These are phyloP conservation scores for Harmothoe impar DNA, from an alignment of 2,888 invertebrate genomes.

Conservation along the genomic window DNA sequence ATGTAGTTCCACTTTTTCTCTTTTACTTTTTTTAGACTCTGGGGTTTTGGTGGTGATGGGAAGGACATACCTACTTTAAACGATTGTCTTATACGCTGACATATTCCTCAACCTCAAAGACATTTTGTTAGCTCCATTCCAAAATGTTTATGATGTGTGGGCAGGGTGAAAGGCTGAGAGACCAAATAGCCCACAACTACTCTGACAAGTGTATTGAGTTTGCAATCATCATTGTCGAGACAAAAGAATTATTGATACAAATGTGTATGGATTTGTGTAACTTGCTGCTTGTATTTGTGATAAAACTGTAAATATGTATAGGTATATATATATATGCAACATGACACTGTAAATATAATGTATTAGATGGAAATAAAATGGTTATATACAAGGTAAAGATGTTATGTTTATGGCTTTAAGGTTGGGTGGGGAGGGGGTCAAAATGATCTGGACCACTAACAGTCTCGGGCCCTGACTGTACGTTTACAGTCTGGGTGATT, in stretches of 20 bases:
- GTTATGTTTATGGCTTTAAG: too few species aligned
- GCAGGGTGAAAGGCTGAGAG: too few species aligned
- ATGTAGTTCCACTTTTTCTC: neutral
- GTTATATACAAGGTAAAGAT: neutral
- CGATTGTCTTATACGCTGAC: too few species aligned
- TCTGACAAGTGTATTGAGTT: neutral
- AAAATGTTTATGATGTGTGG: too few species aligned
- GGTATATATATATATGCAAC: neutral
- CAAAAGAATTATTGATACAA: neutral
- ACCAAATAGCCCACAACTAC: neutral
- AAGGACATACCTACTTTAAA: too few species aligned
- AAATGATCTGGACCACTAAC: too few species aligned
- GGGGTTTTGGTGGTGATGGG: too few species aligned
- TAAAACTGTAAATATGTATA: constrained; percentile 28
- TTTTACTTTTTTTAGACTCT: neutral
- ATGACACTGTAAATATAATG: neutral
- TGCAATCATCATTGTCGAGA: neutral
- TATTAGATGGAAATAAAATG: neutral
- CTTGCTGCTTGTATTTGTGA: constrained; percentile 21
- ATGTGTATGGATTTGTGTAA: neutral
- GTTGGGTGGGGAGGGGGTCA: too few species aligned
- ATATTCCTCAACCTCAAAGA: too few species aligned
- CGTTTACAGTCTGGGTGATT: too few species aligned
- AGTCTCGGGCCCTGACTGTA: too few species aligned
- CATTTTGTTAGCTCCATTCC: too few species aligned